Evolutionary conservation across 2,888 invertebrate species (phyloP).

Genomic region (Caenorhabditis angaria): DNA sequence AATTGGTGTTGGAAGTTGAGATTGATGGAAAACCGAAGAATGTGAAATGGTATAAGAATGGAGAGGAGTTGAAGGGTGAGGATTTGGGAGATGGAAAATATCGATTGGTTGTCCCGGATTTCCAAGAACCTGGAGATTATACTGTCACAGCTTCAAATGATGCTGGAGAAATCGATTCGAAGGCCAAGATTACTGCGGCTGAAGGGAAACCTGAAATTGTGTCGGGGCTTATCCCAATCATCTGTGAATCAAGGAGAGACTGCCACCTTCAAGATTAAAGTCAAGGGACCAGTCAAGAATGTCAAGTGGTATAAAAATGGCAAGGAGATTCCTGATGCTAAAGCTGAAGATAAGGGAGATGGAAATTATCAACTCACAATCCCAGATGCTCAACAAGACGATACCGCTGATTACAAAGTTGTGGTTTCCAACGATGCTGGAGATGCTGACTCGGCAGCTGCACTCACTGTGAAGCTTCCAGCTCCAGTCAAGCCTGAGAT

Average conservation of each 20-base stretch:
- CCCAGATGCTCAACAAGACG: constrained; percentile 61
- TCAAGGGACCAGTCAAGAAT: constrained; percentile 76
- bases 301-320: constrained; percentile 81
- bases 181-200: constrained; percentile 55
- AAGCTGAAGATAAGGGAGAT: constrained; percentile 63
- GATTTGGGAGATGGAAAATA: constrained; percentile 68
- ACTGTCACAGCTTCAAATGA: constrained; percentile 71
- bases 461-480: constrained; percentile 53
- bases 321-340: constrained; percentile 69
- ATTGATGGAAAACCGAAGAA: constrained; percentile 76
- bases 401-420: constrained; percentile 67
- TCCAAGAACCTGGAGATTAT: constrained; percentile 70
- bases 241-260: constrained; percentile 68
- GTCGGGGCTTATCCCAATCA: constrained; percentile 74
- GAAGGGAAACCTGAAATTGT: constrained; percentile 75
- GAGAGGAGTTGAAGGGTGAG: constrained; percentile 56
- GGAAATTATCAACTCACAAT: constrained; percentile 61
- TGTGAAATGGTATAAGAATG: constrained; percentile 81
- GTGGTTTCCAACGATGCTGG: constrained; percentile 68
- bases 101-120: constrained; percentile 65
- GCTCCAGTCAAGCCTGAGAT: constrained; percentile 73
- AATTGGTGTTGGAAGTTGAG: constrained; percentile 61
- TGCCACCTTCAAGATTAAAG: constrained; percentile 61
- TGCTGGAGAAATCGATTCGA: constrained; percentile 68
- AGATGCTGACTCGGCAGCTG: constrained; percentile 68